Evolutionary conservation across 2,888 invertebrate species (phyloP).

Genomic region (Pandemis cinnamomeana): DNA sequence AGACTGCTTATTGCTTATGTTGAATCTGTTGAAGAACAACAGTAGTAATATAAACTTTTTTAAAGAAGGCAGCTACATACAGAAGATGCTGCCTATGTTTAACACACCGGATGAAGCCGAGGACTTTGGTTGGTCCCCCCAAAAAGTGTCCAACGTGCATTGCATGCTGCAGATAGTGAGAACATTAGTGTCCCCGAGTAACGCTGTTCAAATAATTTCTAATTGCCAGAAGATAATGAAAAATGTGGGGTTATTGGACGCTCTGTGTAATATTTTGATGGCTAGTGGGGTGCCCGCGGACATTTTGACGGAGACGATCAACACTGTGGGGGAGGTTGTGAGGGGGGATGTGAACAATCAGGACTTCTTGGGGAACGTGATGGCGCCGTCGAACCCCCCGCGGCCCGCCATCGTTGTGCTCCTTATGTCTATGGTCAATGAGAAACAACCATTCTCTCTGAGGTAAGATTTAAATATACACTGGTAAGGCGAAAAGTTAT

Average conservation of each 20-base stretch:
- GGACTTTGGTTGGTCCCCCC: constrained; percentile 94
- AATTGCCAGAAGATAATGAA: constrained; percentile 96
- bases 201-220: constrained; percentile 91
- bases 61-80: constrained; percentile 98
- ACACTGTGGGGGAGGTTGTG: constrained; percentile 97
- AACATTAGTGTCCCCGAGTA: constrained; percentile 96
- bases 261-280: constrained; percentile 95
- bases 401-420: constrained; percentile 97
- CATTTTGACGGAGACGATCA: constrained; percentile 97
- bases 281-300: constrained; percentile 98
- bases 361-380: constrained; percentile 94
- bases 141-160: constrained; percentile 97
- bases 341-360: constrained; percentile 96
- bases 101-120: constrained; percentile 88
- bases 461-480: constrained; percentile 57
- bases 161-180: constrained; percentile 96
- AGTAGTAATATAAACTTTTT: constrained; percentile 99
- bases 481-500: too few relatives aligned
- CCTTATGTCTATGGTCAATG: constrained; percentile 99
- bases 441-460: constrained; percentile 95
- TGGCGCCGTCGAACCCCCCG: constrained; percentile 97
- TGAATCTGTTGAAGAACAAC: constrained; percentile 97
- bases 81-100: constrained; percentile 95
- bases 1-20: constrained; percentile 96
- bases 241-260: constrained; percentile 86